A percentile compares a stretch with the other conserved stretches of the same genome.
Evolutionary conservation across 2,113 vertebrate genomes (phyloP).

Genomic region (Peromyscus leucopus): DNA sequence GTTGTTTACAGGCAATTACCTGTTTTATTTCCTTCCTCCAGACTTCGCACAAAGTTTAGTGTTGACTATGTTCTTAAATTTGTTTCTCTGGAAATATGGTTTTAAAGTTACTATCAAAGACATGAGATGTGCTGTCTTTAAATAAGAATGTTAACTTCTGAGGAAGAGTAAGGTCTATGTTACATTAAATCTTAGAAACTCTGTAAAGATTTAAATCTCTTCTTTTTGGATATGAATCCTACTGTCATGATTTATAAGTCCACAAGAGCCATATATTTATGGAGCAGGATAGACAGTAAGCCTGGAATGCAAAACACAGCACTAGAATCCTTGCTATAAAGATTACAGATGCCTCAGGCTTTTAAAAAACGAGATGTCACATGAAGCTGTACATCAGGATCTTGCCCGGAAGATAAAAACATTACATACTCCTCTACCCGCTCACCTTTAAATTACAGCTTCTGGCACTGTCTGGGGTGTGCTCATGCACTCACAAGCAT

Average conservation of each 20-base stretch:
- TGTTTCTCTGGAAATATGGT: not conserved
- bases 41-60: not conserved
- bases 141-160: conserved; percentile 40
- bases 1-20: not conserved
- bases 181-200: conserved; percentile 10
- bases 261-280: conserved; percentile 83
- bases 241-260: conserved; percentile 85
- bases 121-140: not conserved
- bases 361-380: conserved; percentile 79
- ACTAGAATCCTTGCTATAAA: conserved; percentile 76
- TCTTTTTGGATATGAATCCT: conserved; percentile 68
- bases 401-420: conserved; percentile 67
- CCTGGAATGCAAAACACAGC: conserved; percentile 81
- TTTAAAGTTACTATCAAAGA: conserved; percentile 23
- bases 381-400: conserved; percentile 75
- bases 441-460: conserved; percentile 77
- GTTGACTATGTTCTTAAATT: not conserved
- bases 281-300: conserved; percentile 74
- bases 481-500: not conserved
- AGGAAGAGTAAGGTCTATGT: conserved; percentile 50
- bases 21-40: not conserved
- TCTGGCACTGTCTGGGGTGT: conserved; percentile 52
- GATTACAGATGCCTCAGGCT: conserved; percentile 77
- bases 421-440: conserved; percentile 60
- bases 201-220: conserved; percentile 72